Conservation (phyloP, 37 sponge, comb jelly and placozoan genomes). For the Tethya wilhelma region DNA sequence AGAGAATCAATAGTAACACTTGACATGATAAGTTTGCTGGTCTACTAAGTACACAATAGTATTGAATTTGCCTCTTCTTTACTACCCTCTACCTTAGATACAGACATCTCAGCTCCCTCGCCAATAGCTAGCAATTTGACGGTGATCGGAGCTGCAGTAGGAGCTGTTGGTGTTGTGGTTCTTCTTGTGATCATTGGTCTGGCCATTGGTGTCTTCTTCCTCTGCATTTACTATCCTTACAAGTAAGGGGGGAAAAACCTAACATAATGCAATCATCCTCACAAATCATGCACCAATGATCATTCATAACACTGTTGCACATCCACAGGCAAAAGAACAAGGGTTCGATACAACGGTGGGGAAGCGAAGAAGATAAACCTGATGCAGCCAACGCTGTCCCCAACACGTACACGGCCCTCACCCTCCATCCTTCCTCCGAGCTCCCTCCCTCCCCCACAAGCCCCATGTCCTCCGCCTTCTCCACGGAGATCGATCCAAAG, state of each 20-base stretch:
- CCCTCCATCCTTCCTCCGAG: neutral
- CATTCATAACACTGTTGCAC: neutral
- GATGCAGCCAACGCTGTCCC: neutral
- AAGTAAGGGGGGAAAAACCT: neutral
- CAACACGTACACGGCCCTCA: slow-evolving; percentile 13
- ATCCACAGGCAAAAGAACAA: slow-evolving; percentile 3
- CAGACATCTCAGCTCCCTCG: too few relatives aligned
- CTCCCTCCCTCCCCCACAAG: slow-evolving; percentile 26
- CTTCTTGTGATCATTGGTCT: slow-evolving; percentile 13
- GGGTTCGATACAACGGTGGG: slow-evolving; percentile 6
- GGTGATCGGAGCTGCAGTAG: slow-evolving; percentile 14
- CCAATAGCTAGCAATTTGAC: neutral
- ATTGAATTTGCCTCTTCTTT: too few relatives aligned
- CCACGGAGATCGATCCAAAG: slow-evolving; percentile 50
- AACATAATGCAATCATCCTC: neutral
- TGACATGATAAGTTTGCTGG: too few relatives aligned
- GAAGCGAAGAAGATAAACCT: slow-evolving; percentile 20
- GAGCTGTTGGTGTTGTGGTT: slow-evolving; percentile 12
- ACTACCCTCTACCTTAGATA: too few relatives aligned
- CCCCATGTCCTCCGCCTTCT: neutral
- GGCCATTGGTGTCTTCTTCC: slow-evolving; percentile 15
- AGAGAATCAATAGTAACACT: too few relatives aligned
- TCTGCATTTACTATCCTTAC: slow-evolving; percentile 23
- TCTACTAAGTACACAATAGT: too few relatives aligned
- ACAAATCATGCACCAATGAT: neutral